A percentile compares a stretch with the other conserved stretches of the same genome.
Evolutionary conservation across 2,113 vertebrate species (phyloP).

Genomic region (Cebus imitator): DNA sequence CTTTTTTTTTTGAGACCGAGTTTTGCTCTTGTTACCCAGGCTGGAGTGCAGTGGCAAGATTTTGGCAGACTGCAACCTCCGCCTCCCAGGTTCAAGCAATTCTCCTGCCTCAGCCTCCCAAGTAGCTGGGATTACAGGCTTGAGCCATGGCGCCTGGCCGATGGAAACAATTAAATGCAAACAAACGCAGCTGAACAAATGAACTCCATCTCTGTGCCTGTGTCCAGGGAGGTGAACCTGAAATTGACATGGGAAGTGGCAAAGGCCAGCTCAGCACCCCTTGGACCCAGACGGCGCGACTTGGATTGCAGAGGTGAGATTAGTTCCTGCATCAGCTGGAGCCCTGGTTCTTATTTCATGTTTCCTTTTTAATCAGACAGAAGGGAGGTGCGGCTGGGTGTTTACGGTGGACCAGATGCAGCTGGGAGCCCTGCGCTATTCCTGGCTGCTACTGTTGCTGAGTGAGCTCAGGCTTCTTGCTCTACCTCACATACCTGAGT

Average conservation of each 20-base stretch:
- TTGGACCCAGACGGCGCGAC: background rate
- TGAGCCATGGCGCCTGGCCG: no score
- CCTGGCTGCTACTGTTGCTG: conserved; percentile 14
- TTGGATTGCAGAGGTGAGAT: background rate
- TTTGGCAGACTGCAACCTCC: no score
- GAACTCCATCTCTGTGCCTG: background rate
- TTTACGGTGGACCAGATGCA: background rate
- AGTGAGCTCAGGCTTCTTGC: background rate
- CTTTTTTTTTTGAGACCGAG: no score
- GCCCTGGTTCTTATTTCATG: background rate
- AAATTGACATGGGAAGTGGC: rapidly evolving
- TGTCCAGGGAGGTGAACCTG: background rate
- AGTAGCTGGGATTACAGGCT: no score
- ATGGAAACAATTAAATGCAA: background rate
- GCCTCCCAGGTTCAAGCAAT: no score
- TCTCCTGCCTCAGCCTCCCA: no score
- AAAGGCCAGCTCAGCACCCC: background rate
- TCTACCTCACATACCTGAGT: background rate
- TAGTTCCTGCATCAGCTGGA: background rate
- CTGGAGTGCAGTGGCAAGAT: no score
- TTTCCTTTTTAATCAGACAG: background rate
- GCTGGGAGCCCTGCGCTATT: background rate
- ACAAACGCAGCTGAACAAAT: rapidly evolving
- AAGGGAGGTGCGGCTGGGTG: background rate
- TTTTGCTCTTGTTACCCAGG: no score